Evolutionary conservation across 2,888 invertebrate genomes (phyloP), one percentile per base, ranked within the genome.

Genomic region (Caenorhabditis angaria): DNA sequence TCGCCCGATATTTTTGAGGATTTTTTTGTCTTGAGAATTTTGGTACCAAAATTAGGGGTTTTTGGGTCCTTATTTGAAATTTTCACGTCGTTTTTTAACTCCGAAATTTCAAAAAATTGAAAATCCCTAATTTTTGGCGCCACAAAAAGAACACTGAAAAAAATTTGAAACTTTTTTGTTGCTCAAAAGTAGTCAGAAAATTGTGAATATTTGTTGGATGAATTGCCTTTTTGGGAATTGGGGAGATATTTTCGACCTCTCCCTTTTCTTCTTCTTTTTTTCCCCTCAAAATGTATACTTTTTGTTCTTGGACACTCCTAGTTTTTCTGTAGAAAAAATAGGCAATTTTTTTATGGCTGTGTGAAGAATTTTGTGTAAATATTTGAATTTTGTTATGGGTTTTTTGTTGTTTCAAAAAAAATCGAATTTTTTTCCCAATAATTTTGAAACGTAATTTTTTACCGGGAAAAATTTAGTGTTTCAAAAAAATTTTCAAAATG

Each of bases 221-320:
- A 71, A 71, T 71, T 71, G 71, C 66, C 60, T 71, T 59, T 59
- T 66, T 63, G 71, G 71, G 71, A 71, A 71, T 71, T 70, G 70
- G 65, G 35, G 61, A 50, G 14, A 14, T 41, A 18, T 41, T 32
- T 32, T 32, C 41, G 41, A 41, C 41, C 41, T 14, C 18, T 14
- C 2, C 18, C 18, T 41, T 41, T 18, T 41, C 18, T 14, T 41
- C 18, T 14, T 41, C 41, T 18, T 41, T 41, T 14, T 14, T 41
- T 41, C 18, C 18, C 32, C 32, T 41, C 18, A 12, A 41, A 41
- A 41, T 18, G 18, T 41, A 14, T 41, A 41, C 6, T 32, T 32
- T 32, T 32, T 5, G n/a, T n/a, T n/a, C 10, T 32, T 32, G 10
- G 32, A 12, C 18, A 14, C 6, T 6, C 41, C 41, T 41, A 5